Evolutionary conservation across 2,797 vertebrate genomes (phyloP), one percentile per base, ranked within the genome.

Genomic region (Melanotaenia pygmaea): DNA sequence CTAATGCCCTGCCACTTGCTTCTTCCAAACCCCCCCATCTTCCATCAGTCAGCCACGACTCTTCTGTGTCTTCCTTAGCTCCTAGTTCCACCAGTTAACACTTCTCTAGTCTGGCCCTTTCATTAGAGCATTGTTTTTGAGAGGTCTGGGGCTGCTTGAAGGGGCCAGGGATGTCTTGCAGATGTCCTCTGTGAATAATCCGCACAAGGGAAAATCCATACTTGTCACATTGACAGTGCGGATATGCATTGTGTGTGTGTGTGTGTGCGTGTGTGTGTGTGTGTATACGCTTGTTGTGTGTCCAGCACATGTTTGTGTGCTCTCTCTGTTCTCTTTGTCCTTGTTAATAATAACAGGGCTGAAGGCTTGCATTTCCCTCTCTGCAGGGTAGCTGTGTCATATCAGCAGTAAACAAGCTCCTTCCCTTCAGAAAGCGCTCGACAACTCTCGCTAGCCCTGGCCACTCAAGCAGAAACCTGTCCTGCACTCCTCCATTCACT

Each of bases 261-360:
- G 32, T 0, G 54, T 66, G 58, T 58, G n/a, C n/a, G 61, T 77
- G 67, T 72, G 81, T 54, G 59, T 74, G 64, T 74, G 77, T 54
- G 32, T 24, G 50, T 50, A 59, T 32, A 59, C 65, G 59, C 67
- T 72, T 51, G 53, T 82, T 77, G 84, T 86, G 83, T 84, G 89
- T 88, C 81, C 71, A 28, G 72, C 47, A 45, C 70, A 74, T 92
- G 88, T 91, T 90, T 90, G 89, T 91, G 88, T 81, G 81, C 80
- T 80, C 72, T 76, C 86, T 91, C 88, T 93, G 93, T 94, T 95
- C 94, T 95, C 91, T 94, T 95, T 95, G 94, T 95, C 94, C 94
- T 95, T 95, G 94, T 95, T 95, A 95, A 95, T 95, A 95, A 95
- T 95, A 95, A 95, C 94, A 94, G 94, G 94, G 93, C 93, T 92